Percentiles rank a stretch among this genome's conserved stretches.
Conservation (phyloP, 1,140 invertebrate genomes). For the Triops cancriformis region DNA sequence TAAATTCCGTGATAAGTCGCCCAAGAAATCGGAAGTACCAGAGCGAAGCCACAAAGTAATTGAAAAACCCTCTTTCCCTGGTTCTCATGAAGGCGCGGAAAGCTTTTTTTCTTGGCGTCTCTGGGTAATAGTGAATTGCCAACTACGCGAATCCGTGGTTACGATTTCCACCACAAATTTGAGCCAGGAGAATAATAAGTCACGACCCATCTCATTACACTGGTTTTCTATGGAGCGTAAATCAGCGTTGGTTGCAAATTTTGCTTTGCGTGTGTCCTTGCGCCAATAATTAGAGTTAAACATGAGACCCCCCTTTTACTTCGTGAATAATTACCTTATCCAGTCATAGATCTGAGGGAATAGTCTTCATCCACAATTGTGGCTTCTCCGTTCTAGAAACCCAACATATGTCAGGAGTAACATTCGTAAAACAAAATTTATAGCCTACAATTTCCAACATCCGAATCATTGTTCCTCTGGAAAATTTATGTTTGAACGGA, state of each 20-base stretch:
- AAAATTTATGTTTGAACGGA: not conserved
- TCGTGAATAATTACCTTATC: constrained; percentile 1
- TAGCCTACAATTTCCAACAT: not conserved
- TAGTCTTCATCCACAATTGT: not conserved
- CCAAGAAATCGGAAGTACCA: too few relatives aligned
- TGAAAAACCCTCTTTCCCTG: not conserved
- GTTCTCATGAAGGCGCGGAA: not conserved
- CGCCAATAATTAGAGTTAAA: constrained; percentile 14
- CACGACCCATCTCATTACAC: constrained; percentile 9
- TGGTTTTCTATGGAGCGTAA: not conserved
- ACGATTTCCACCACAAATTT: not conserved
- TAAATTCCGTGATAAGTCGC: too few relatives aligned
- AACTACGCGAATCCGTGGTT: not conserved
- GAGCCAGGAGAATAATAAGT: constrained; percentile 4
- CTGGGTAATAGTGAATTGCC: not conserved
- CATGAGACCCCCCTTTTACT: not conserved
- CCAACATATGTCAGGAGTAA: not conserved
- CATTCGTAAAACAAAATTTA: not conserved
- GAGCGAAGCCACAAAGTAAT: too few relatives aligned
- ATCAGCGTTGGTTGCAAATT: not conserved
- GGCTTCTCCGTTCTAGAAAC: not conserved
- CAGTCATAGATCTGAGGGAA: not conserved
- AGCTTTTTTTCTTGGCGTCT: not conserved
- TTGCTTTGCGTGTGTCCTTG: not conserved
- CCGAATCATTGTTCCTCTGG: not conserved